Evolutionary conservation across 2,888 invertebrate genomes (phyloP).

Genomic region (Rhodophaea formosa): DNA sequence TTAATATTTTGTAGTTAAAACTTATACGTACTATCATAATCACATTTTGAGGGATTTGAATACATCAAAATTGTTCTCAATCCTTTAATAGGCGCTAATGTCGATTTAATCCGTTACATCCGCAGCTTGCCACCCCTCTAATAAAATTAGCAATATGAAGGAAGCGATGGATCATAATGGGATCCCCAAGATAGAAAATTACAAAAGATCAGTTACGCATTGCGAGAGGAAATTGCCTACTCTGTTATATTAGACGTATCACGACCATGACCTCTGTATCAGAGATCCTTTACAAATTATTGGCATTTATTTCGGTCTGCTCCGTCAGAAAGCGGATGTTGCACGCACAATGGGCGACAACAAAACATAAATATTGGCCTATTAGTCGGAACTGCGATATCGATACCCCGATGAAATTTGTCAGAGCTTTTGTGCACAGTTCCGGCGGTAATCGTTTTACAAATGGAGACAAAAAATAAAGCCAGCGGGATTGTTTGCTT

Average conservation of each 20-base stretch:
- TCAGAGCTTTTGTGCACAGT: slow-evolving; percentile 69
- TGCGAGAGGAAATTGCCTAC: slow-evolving; percentile 26
- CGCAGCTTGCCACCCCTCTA: slow-evolving; percentile 51
- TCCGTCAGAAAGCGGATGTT: slow-evolving; percentile 54
- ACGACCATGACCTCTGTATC: slow-evolving; percentile 36
- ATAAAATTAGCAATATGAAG: slow-evolving; percentile 63
- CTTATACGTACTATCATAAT: too few relatives aligned
- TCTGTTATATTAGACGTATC: slow-evolving; percentile 23
- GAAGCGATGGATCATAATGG: slow-evolving; percentile 59
- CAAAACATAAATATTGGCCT: slow-evolving; percentile 71
- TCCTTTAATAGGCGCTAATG: slow-evolving; percentile 57
- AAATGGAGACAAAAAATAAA: slow-evolving; percentile 61
- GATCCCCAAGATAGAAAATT: slow-evolving; percentile 24
- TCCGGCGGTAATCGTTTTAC: slow-evolving; percentile 72
- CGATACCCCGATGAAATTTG: slow-evolving; percentile 68
- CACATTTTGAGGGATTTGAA: slow-evolving; percentile 1
- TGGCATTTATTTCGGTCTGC: slow-evolving; percentile 34
- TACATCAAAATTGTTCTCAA: slow-evolving; percentile 24
- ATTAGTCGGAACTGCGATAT: slow-evolving; percentile 75
- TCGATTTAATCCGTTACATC: slow-evolving; percentile 64
- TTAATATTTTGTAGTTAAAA: neutral
- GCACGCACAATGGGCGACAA: slow-evolving; percentile 61
- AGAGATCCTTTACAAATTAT: slow-evolving; percentile 30
- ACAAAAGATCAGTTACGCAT: slow-evolving; percentile 43
- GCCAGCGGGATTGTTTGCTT: slow-evolving; percentile 55